Percentiles rank a stretch among this genome's conserved stretches.
phyloP scores from a whole-genome alignment of 1,140 invertebrate genomes.

The Hylyphantes graminicola region DNA sequence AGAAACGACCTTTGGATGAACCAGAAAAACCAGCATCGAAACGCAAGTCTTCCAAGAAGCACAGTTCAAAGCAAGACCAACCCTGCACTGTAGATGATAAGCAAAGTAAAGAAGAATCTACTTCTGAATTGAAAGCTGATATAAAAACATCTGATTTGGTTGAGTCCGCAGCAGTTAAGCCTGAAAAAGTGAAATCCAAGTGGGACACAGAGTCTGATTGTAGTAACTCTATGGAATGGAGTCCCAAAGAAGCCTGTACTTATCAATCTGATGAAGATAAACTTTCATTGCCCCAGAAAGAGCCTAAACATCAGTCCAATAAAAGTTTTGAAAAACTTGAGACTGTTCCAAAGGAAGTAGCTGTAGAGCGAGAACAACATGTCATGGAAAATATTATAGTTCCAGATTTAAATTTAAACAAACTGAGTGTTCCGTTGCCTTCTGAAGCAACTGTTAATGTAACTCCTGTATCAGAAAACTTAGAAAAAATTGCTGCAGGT shows the following conservation, averaged over 20 bases:
- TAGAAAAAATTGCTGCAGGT: too few relatives aligned
- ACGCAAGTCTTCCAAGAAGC: not conserved
- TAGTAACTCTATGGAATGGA: slow-evolving; percentile 29
- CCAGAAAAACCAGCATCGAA: not conserved
- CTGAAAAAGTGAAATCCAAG: slow-evolving; percentile 54
- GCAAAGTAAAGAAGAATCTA: not conserved
- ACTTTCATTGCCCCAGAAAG: not conserved
- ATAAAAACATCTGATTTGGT: not conserved
- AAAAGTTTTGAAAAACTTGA: too few relatives aligned
- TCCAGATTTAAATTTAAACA: too few relatives aligned
- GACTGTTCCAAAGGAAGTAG: too few relatives aligned
- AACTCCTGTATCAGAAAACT: too few relatives aligned
- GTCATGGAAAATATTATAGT: too few relatives aligned
- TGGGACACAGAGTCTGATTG: slow-evolving; percentile 61
- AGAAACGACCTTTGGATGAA: not conserved
- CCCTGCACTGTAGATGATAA: not conserved
- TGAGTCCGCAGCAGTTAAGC: not conserved
- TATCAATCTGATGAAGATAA: too few relatives aligned
- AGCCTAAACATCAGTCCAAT: not conserved
- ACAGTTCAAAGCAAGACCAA: not conserved
- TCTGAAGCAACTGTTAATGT: too few relatives aligned
- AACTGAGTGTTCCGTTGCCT: too few relatives aligned
- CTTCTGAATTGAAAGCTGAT: not conserved
- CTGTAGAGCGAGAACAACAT: too few relatives aligned
- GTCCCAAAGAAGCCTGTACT: not conserved